Evolutionary conservation across 2,113 vertebrate species (phyloP), one percentile per base, ranked within the genome.

Genomic region (Syngnathus typhle): DNA sequence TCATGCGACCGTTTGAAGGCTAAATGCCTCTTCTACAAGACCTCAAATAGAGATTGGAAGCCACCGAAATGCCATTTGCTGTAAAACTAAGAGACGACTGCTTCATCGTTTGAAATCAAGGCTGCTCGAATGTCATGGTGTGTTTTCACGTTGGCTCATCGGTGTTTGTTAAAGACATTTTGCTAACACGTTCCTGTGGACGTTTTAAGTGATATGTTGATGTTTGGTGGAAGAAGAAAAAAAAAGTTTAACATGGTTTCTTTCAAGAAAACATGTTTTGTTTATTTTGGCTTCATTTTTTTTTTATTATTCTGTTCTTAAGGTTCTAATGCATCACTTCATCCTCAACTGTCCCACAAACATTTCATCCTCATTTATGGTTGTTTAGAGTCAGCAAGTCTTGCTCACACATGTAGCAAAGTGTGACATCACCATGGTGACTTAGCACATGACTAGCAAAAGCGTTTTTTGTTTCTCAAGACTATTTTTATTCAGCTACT

Each of bases 401-500:
- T 61, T 27, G 60, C 60, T 44, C 58, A 41, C 38, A n/a, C 38
- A n/a, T 58, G 70, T 78, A 77, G 73, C 79, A 73, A 63, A 68
- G 56, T 55, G 56, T 39, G 64, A 52, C 49, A 52, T 52, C 19
- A 52, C 49, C 49, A 1, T 52, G 49, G 18, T 52, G 49, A 52
- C 49, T n/a, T 1, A 9, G n/a, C 49, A 68, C 71, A 65, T 68
- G 72, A 68, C 65, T 16, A 36, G 32, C 27, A 32, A 32, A 27
- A 32, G 27, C 2, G 27, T 3, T 32, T 32, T 32, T 32, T 32
- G 27, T 75, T 12, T 78, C 85, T 87, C 90, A 72, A 74, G 83
- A 80, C 71, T 78, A 76, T 87, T 89, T 91, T 88, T 89, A 85
- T 88, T 88, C 83, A 70, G 65, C 82, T 82, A 81, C 81, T 84